Percentiles rank a stretch among this genome's conserved stretches.
Conservation (phyloP, 1,140 invertebrate species). For the Bombus terrestris region DNA sequence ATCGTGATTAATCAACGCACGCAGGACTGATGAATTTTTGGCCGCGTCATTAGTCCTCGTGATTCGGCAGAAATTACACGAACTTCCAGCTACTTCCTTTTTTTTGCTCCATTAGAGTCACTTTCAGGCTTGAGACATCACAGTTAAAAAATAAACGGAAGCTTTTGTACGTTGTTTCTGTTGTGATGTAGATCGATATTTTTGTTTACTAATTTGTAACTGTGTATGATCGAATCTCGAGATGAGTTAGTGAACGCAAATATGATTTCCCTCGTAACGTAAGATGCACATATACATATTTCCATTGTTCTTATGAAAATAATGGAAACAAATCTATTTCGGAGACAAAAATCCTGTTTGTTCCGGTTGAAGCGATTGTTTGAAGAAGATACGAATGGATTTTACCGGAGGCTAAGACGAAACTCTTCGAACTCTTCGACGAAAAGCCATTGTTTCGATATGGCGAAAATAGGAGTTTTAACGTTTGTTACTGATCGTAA, state of each 20-base stretch:
- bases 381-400: constrained; percentile 11
- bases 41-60: too few species aligned
- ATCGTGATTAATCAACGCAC: constrained; percentile 39
- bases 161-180: not conserved
- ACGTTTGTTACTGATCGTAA: not conserved
- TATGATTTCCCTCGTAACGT: not conserved
- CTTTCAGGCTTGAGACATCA: not conserved
- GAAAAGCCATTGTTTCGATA: not conserved
- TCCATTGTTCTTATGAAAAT: not conserved
- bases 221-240: not conserved
- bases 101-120: not conserved
- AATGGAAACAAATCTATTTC: not conserved
- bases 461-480: not conserved
- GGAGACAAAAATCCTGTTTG: constrained; percentile 9
- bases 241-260: not conserved
- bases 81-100: not conserved
- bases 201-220: too few species aligned
- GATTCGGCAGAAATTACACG: not conserved
- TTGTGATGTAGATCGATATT: too few species aligned
- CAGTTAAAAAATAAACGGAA: not conserved
- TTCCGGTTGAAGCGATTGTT: constrained; percentile 25
- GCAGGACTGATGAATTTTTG: not conserved
- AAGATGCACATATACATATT: not conserved
- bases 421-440: not conserved
- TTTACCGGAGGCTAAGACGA: not conserved